phyloP scores from a whole-genome alignment of 1,140 invertebrate species.

The Bombus picipes region DNA sequence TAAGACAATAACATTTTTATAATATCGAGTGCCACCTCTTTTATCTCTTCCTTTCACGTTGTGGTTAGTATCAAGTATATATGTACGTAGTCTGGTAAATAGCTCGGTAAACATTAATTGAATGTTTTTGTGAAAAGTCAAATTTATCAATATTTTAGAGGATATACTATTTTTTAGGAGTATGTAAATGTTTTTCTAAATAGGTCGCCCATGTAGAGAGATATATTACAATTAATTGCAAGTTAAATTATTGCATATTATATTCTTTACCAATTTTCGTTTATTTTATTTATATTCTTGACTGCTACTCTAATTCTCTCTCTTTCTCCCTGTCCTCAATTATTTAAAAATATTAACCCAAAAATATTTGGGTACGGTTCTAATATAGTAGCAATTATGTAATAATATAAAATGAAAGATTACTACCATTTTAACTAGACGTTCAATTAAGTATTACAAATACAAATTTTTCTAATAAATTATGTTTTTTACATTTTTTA shows the following conservation, averaged over 20 bases:
- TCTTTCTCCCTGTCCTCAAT: too few species aligned
- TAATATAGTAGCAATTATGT: background rate
- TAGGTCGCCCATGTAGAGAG: background rate
- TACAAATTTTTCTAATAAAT: background rate
- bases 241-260: background rate
- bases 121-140: too few species aligned
- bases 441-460: background rate
- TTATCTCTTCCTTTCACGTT: background rate
- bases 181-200: too few species aligned
- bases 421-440: background rate
- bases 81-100: too few species aligned
- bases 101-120: too few species aligned
- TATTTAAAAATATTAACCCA: background rate
- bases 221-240: background rate
- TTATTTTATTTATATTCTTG: background rate
- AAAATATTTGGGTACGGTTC: background rate
- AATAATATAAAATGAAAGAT: background rate
- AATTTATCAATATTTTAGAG: background rate
- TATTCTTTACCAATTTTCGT: too few species aligned
- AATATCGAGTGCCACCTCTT: background rate
- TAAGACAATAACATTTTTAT: conserved; percentile 20
- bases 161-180: background rate
- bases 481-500: background rate
- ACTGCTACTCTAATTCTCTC: background rate
- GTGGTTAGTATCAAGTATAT: too few species aligned